These are phyloP conservation scores for Sacculina carcini DNA, from an alignment of 2,888 invertebrate genomes.

Conservation along the genomic window DNA sequence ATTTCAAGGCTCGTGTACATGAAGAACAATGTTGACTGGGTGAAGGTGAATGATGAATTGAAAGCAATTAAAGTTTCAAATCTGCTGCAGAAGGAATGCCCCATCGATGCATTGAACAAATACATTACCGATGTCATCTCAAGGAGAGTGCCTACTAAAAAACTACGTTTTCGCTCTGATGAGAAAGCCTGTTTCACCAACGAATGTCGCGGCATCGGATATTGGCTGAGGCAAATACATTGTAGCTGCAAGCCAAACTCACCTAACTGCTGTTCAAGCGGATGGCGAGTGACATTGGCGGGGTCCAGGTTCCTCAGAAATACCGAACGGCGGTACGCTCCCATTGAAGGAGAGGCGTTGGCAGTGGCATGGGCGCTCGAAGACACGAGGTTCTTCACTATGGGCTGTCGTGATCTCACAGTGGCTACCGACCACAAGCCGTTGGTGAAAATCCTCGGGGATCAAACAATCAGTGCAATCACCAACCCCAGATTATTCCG, in stretches of 20 bases:
- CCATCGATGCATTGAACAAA: too few species aligned
- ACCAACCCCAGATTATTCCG: background rate
- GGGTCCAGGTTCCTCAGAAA: conserved; percentile 3
- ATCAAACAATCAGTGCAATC: conserved; percentile 1
- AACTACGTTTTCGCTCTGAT: too few species aligned
- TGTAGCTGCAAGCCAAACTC: background rate
- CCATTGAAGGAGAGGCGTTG: conserved; percentile 5
- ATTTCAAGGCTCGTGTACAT: too few species aligned
- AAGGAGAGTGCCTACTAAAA: too few species aligned
- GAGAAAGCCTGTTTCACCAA: too few species aligned
- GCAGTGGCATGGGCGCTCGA: conserved; percentile 2
- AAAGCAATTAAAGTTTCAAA: too few species aligned
- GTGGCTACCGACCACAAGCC: conserved; percentile 2
- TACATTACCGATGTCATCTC: too few species aligned
- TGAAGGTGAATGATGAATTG: too few species aligned
- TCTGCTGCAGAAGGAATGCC: too few species aligned
- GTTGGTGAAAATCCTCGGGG: conserved; percentile 4
- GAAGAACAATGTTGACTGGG: too few species aligned
- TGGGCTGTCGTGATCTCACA: conserved; percentile 4
- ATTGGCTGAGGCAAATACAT: conserved; percentile 3
- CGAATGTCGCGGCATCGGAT: too few species aligned
- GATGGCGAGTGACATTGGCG: conserved; percentile 4
- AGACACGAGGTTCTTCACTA: background rate
- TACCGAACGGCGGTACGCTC: background rate
- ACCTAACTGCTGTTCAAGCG: background rate